Conservation (phyloP, 2,113 vertebrate species). For the Phyllopteryx taeniolatus region DNA sequence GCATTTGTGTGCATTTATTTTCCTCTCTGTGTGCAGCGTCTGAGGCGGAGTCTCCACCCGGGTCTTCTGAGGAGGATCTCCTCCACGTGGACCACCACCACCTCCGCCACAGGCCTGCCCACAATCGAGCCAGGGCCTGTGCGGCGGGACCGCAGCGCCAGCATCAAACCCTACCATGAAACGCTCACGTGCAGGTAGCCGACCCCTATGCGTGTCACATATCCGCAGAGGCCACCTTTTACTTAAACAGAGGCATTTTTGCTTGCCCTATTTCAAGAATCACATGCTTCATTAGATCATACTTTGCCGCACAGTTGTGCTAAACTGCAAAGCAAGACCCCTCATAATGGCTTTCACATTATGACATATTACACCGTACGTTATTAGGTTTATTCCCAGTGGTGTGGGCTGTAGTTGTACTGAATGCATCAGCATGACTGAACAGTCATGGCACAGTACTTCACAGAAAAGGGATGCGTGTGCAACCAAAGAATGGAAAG, state of each 20-base stretch:
- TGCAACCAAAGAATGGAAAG: conserved; percentile 51
- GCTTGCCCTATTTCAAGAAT: not conserved
- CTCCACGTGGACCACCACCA: conserved; percentile 98
- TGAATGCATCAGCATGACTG: conserved; percentile 41
- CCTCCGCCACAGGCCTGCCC: conserved; percentile 93
- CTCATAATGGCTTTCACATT: conserved; percentile 3
- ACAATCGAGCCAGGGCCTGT: conserved; percentile 92
- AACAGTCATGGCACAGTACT: conserved; percentile 44
- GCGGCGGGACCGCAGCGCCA: conserved; percentile 85
- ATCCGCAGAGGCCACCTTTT: not conserved
- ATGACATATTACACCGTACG: conserved; percentile 20
- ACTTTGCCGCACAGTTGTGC: not conserved
- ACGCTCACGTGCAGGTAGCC: conserved; percentile 80
- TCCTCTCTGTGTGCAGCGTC: conserved; percentile 73
- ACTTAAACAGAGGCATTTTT: not conserved
- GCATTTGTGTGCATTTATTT: not conserved
- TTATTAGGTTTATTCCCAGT: conserved; percentile 35
- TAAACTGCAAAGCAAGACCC: conserved; percentile 14
- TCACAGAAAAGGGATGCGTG: conserved; percentile 38
- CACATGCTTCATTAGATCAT: not conserved
- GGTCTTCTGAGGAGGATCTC: conserved; percentile 88
- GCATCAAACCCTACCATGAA: conserved; percentile 85
- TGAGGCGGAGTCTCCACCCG: conserved; percentile 86
- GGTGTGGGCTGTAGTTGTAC: conserved; percentile 31
- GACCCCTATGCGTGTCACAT: not conserved